Evolutionary conservation across 2,888 invertebrate genomes (phyloP), one percentile per base, ranked within the genome.

Genomic region (Leucania comma): DNA sequence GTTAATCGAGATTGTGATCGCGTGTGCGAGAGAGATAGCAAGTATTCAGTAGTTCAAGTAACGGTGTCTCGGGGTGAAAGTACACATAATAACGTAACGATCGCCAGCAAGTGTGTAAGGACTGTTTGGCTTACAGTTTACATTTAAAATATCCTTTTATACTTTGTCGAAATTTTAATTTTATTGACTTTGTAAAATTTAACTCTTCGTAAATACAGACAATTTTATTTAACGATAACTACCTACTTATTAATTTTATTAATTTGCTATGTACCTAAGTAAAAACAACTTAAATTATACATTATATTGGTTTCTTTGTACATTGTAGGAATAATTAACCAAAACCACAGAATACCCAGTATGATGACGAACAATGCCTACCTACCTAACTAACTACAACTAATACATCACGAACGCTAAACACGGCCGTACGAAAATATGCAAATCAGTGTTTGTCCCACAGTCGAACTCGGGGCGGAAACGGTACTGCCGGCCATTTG

Each of bases 1-100:
- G 87, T 87, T 88, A 89, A 90, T 89, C 89, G 87, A 90, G 90
- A 90, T 89, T 81, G 87, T 86, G 81, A 83, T 82, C 79, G 60
- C 58, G 61, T 71, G 87, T 83, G 46, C 46, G 86, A 89, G 77
- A 74, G 86, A 91, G 91, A 91, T 80, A 56, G 74, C 51, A 17
- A 54, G 65, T 79, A 80, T 86, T 81, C 86, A 89, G 88, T 90
- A 88, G 88, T 88, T 90, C 89, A 88, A 85, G 84, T 93, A 94
- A 94, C 94, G 91, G 94, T 92, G 89, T 81, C 83, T 75, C 86
- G 91, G 90, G 93, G 93, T 95, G 94, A 95, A 95, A 94, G 94
- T 94, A 94, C 92, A 89, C 87, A 87, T 90, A 87, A 85, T 86
- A 90, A 89, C 88, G 89, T 89, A 89, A 91, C 88, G 84, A 84